phyloP scores from a whole-genome alignment of 2,797 vertebrate genomes.

The Cynodonichthys magdalenae region DNA sequence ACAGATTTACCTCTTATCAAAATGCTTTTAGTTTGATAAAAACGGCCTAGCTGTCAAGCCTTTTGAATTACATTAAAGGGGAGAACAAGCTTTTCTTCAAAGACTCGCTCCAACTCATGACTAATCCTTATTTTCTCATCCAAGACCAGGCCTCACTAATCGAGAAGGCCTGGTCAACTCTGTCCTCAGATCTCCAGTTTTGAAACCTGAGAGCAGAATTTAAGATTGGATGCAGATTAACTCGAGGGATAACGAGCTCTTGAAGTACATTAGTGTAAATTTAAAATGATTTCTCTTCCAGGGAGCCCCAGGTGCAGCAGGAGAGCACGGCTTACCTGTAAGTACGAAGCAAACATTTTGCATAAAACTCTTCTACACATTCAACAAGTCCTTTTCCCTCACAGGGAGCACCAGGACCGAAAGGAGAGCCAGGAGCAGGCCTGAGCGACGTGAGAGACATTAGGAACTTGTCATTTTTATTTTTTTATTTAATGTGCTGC shows the following conservation, averaged over 20 bases:
- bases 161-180: constrained; percentile 53
- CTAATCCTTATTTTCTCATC: constrained; percentile 61
- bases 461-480: not conserved
- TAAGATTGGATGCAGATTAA: constrained; percentile 53
- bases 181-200: constrained; percentile 50
- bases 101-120: constrained; percentile 55
- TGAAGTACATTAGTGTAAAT: constrained; percentile 17
- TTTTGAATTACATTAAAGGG: constrained; percentile 62
- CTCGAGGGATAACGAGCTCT: constrained; percentile 10
- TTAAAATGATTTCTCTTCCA: constrained; percentile 64
- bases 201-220: constrained; percentile 61
- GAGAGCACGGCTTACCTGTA: constrained; percentile 83
- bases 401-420: constrained; percentile 86
- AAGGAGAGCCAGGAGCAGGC: constrained; percentile 88
- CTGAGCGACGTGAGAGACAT: constrained; percentile 81
- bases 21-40: constrained; percentile 58
- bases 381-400: constrained; percentile 29
- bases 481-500: constrained; percentile 6
- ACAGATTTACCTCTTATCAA: constrained; percentile 48
- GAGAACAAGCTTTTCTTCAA: constrained; percentile 68
- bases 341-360: constrained; percentile 68
- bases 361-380: not conserved
- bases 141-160: constrained; percentile 63
- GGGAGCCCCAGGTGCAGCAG: constrained; percentile 81
- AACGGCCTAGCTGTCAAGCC: constrained; percentile 48